Conservation (phyloP, 2,113 vertebrate genomes). For the Scalopus aquaticus region DNA sequence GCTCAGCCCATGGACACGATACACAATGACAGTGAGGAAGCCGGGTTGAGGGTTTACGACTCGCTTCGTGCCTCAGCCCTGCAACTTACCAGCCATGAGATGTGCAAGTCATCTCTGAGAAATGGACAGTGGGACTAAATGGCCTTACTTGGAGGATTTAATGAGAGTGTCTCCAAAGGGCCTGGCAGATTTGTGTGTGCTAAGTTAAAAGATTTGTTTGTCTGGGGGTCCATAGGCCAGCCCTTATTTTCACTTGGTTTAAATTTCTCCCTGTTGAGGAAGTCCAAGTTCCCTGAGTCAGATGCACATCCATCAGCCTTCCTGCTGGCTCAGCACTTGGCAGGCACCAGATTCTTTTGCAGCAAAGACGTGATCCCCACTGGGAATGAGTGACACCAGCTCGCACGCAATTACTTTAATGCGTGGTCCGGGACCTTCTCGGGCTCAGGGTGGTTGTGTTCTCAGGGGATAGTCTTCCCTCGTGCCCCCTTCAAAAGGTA, state of each 20-base stretch:
- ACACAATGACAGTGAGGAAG: fast-evolving
- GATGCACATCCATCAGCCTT: not conserved
- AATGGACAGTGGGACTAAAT: not conserved
- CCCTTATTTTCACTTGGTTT: not conserved
- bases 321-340: constrained; percentile 58
- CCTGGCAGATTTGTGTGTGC: not conserved
- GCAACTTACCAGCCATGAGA: not conserved
- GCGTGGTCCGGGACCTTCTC: constrained; percentile 49
- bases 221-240: not conserved
- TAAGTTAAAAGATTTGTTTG: not conserved
- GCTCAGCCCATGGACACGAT: not conserved
- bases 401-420: constrained; percentile 56
- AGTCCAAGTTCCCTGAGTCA: not conserved
- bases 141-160: not conserved
- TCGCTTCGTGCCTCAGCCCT: not conserved
- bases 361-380: not conserved
- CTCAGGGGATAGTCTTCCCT: not conserved
- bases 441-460: constrained; percentile 33
- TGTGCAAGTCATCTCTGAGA: not conserved
- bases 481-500: not conserved
- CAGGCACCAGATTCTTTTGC: not conserved
- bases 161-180: not conserved
- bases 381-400: not conserved
- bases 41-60: not conserved
- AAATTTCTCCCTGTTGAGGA: not conserved